Evolutionary conservation across 2,113 vertebrate species (phyloP).

Genomic region (Oryzias melastigma): DNA sequence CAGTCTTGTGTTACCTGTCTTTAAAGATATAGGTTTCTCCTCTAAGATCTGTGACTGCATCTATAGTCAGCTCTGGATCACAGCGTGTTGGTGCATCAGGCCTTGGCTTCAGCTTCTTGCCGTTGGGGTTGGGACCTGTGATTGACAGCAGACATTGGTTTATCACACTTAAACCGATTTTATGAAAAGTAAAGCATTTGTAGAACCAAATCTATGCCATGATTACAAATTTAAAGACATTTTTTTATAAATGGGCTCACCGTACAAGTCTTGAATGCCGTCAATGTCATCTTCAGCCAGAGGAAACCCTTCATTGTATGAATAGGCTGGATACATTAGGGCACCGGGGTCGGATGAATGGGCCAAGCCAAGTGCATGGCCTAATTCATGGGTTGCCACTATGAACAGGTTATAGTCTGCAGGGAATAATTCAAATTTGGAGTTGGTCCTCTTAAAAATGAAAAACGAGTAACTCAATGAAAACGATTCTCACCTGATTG

Average conservation of each 20-base stretch:
- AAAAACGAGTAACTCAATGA: background rate
- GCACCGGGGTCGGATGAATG: conserved; percentile 90
- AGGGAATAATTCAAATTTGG: background rate
- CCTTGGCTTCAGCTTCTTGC: conserved; percentile 66
- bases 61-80: conserved; percentile 73
- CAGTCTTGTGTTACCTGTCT: conserved; percentile 67
- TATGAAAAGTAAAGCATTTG: background rate
- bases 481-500: conserved; percentile 76
- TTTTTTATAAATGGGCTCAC: conserved; percentile 60
- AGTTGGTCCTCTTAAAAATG: background rate
- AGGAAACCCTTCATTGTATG: conserved; percentile 79
- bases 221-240: background rate
- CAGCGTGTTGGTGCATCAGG: conserved; percentile 77
- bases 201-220: background rate
- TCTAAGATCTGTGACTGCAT: conserved; percentile 77
- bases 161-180: background rate
- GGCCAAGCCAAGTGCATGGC: conserved; percentile 91
- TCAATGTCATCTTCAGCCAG: conserved; percentile 89
- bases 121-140: conserved; percentile 72
- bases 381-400: conserved; percentile 93
- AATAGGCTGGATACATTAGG: conserved; percentile 93
- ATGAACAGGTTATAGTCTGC: conserved; percentile 92
- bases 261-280: conserved; percentile 93
- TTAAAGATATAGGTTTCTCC: conserved; percentile 81
- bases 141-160: conserved; percentile 17